Base-by-base conservation (phyloP, 2,113 vertebrate genomes). In the Thunnus thynnus region DNA sequence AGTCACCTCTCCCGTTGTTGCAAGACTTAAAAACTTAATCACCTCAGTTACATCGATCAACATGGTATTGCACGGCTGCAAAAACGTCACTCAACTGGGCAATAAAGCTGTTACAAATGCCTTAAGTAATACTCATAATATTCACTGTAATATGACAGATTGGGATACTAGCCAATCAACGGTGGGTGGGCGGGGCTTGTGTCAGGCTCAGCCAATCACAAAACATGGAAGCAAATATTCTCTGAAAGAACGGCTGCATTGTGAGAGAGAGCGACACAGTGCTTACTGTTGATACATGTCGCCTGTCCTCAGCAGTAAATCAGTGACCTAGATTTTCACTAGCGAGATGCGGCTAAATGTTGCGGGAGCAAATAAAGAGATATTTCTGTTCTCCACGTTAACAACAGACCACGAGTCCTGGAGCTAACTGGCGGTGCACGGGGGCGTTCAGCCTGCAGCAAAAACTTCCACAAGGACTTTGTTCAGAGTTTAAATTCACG, bases 331-430 rank as follows among this genome's bases (percentile, higher is more conserved):
- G 41, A 54, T 74, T 75, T 66, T 22, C 2, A 16, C 17, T 22
- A 36, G 73, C 44, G 55, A 58, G 71, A 92, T 92, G 90, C 41
- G 54, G 51, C 77, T 80, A 25, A 60, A 46, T 55, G 60, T 69
- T 54, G n/a, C 27, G 4, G 52, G 17, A 7, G 12, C 10, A 10
- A 4, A 44, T 22, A 5, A 10, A 27, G 67, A 72, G 32, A 10
- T 12, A 0, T 12, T 16, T 58, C 9, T 13, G 25, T 36, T 48
- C 25, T 74, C 30, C 48, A 6, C 66, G 52, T 70, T 76, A 9
- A 22, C 66, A 58, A 13, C 13, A 25, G 69, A 25, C 65, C 14
- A 22, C 50, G 32, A 52, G 2, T 62, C 16, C 51, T 32, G 79
- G 76, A 82, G 71, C 52, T 80, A 87, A 82, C 63, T 72, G n/a